phyloP scores from a whole-genome alignment of 2,888 invertebrate genomes.

The Herminia tarsipennalis region DNA sequence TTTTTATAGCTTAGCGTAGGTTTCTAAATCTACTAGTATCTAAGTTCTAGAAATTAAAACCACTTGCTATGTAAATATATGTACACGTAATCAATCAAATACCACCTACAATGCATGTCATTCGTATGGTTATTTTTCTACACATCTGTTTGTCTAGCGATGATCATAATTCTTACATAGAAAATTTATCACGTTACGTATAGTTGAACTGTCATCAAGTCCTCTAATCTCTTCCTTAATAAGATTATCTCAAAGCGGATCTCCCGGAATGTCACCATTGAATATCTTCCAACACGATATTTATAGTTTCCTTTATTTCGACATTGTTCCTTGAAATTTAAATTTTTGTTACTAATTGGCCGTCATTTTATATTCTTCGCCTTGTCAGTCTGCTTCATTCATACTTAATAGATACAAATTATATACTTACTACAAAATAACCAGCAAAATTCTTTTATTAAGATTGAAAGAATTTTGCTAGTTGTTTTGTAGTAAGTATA shows the following conservation, averaged over 20 bases:
- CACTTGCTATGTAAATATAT: conserved; percentile 8
- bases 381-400: conserved; percentile 28
- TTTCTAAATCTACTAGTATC: conserved; percentile 22
- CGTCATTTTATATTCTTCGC: conserved; percentile 25
- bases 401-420: conserved; percentile 36
- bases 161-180: not conserved
- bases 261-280: conserved; percentile 71
- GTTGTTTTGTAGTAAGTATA: conserved; percentile 16
- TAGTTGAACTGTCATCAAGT: conserved; percentile 60
- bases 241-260: conserved; percentile 60
- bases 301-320: conserved; percentile 74
- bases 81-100: conserved; percentile 11
- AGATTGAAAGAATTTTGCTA: conserved; percentile 26
- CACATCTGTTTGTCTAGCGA: not conserved
- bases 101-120: conserved; percentile 25
- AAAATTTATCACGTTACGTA: conserved; percentile 28
- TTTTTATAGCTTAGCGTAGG: conserved; percentile 19
- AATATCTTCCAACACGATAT: conserved; percentile 71
- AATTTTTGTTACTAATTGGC: conserved; percentile 34
- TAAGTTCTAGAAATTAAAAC: conserved; percentile 9
- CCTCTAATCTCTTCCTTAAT: conserved; percentile 59
- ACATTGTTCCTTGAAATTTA: conserved; percentile 60
- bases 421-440: conserved; percentile 25
- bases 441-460: no score
- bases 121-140: not conserved